Conservation (phyloP, 1,140 invertebrate species). For the Cotesia glomerata region DNA sequence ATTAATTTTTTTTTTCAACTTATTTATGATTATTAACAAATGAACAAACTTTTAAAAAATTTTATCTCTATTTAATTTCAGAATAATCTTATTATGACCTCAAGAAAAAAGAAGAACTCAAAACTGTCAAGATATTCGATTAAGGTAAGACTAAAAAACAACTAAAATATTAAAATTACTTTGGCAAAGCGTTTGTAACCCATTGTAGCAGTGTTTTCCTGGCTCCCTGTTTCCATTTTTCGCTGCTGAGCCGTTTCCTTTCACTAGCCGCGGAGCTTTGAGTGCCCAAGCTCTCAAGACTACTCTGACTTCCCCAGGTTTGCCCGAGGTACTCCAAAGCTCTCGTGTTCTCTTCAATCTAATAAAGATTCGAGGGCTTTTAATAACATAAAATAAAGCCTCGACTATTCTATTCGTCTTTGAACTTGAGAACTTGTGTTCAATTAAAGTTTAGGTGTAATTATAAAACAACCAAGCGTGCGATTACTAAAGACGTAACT, state of each 20-base stretch:
- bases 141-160: conserved; percentile 1
- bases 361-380: neutral
- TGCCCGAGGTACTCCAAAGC: conserved; percentile 86
- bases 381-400: neutral
- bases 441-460: no score
- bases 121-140: no score
- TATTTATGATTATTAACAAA: no score
- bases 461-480: no score
- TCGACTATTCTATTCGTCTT: no score
- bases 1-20: no score
- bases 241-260: conserved; percentile 59
- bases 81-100: no score
- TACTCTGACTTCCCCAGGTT: conserved; percentile 80
- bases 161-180: conserved; percentile 67
- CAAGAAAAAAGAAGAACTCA: no score
- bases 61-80: no score
- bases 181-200: conserved; percentile 92
- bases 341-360: conserved; percentile 96
- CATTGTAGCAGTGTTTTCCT: conserved; percentile 92
- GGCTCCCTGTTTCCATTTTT: conserved; percentile 86
- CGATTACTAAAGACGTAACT: conserved; percentile 31
- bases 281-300: conserved; percentile 76
- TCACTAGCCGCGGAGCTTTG: conserved; percentile 69
- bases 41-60: no score
- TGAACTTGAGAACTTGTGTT: no score